Conservation (phyloP, 2,797 vertebrate genomes). For the Notolepis coatsorum region DNA sequence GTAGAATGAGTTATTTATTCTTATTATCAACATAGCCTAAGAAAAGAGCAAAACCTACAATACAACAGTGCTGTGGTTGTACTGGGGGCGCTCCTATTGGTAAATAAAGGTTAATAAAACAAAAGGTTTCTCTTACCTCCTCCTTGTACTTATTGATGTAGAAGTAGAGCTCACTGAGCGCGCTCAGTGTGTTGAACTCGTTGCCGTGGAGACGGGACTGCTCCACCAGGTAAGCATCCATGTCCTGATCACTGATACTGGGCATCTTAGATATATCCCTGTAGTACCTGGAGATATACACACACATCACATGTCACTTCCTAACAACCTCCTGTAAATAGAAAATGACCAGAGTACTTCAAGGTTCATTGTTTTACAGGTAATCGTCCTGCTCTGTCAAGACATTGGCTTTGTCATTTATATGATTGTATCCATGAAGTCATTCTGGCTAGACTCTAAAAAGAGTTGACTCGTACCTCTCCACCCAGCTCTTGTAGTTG, state of each 20-base stretch:
- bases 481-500: slow-evolving; percentile 99
- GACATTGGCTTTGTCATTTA: too few species aligned
- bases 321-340: not conserved
- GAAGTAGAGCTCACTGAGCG: slow-evolving; percentile 97
- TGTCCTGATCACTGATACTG: slow-evolving; percentile 98
- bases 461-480: slow-evolving; percentile 78
- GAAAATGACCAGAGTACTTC: too few species aligned
- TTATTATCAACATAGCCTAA: too few species aligned
- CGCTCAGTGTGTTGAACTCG: slow-evolving; percentile 98
- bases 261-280: slow-evolving; percentile 98
- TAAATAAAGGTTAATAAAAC: too few species aligned
- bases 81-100: too few species aligned
- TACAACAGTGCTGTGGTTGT: too few species aligned
- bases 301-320: not conserved
- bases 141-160: slow-evolving; percentile 98
- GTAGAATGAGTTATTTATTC: too few species aligned
- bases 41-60: too few species aligned
- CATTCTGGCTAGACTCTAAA: too few species aligned
- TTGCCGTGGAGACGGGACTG: slow-evolving; percentile 99
- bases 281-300: slow-evolving; percentile 88
- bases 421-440: too few species aligned
- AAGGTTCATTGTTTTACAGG: not conserved
- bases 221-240: slow-evolving; percentile 98
- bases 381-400: too few species aligned
- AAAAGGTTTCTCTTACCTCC: slow-evolving; percentile 88